Evolutionary conservation across 1,140 invertebrate species (phyloP).

Genomic region (Drosophila nannoptera): DNA sequence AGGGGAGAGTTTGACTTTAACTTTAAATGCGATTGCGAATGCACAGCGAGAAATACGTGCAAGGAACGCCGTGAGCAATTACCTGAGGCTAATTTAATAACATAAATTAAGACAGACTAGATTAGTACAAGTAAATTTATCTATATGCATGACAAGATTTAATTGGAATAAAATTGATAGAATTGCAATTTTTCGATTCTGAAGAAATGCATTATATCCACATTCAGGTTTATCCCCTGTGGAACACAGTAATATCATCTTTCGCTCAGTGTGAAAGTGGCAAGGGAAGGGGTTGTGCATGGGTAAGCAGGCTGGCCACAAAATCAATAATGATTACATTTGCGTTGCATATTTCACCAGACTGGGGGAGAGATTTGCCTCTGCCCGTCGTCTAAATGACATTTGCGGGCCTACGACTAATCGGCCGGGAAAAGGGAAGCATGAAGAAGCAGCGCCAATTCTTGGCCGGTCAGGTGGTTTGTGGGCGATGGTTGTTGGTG

Average conservation of each 20-base stretch:
- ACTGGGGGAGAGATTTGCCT: slow-evolving; percentile 33
- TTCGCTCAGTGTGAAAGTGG: slow-evolving; percentile 34
- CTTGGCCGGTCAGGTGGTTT: slow-evolving; percentile 66
- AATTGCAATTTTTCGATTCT: too few species aligned
- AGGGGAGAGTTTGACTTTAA: slow-evolving; percentile 29
- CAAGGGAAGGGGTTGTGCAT: slow-evolving; percentile 2
- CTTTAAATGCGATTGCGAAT: slow-evolving; percentile 28
- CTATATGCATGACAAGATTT: too few species aligned
- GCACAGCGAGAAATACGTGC: slow-evolving; percentile 21
- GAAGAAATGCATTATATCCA: not conserved
- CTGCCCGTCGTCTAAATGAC: slow-evolving; percentile 56
- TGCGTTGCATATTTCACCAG: slow-evolving; percentile 74
- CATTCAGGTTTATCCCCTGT: not conserved
- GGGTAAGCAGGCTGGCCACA: slow-evolving; percentile 58
- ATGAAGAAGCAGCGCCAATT: slow-evolving; percentile 41
- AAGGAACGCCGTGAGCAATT: too few species aligned
- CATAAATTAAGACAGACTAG: too few species aligned
- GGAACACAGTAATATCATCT: not conserved
- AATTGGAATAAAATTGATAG: too few species aligned
- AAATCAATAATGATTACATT: slow-evolving; percentile 78
- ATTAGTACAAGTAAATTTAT: too few species aligned
- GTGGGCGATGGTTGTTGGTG: slow-evolving; percentile 36
- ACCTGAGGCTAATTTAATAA: too few species aligned
- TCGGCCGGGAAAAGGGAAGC: slow-evolving; percentile 5
- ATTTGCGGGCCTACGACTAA: slow-evolving; percentile 53